Evolutionary conservation across 2,113 vertebrate genomes (phyloP), one percentile per base, ranked within the genome.

Genomic region (Barnardius zonarius): DNA sequence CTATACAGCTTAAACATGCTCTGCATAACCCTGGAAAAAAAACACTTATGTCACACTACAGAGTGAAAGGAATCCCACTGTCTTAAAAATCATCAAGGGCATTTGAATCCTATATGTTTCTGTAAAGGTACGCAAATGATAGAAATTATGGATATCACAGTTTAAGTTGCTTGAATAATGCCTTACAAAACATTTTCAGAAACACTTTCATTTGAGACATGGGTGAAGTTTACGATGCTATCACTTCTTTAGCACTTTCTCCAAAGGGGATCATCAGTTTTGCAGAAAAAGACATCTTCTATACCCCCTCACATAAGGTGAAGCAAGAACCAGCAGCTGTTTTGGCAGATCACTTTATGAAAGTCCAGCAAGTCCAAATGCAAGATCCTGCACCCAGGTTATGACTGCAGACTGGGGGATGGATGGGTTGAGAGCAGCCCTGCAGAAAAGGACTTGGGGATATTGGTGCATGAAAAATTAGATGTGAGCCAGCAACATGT

Each of bases 401-500:
- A 17, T 13, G 61, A 78, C 49, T 8, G 25, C 41, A 66, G 35
- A 10, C 44, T 68, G 15, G 3, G 28, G 8, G 35, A 63, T 11
- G 11, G 75, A 83, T 4, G 25, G 22, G 74, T 28, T 27, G 8
- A 54, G 8, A 77, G 31, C 1, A 81, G 18, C 30, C 25, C 54
- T 35, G 35, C 22, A 46, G 30, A 62, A 66, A 79, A 75, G 17
- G 1, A 82, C 63, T 30, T 72, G 62, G 8, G 6, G 31, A 16
- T 39, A 67, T 11, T 8, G 10, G 16, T 64, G 48, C 8, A 69
- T 59, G 64, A 46, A 61, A 90, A 77, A 44, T 0, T 17, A 17
- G 37, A 35, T 0, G 0, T 10, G 31, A 73, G 48, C 31, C 3
- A 12, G 31, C 27, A 75, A 35, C 0, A 2, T 3, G 5, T 6